These are phyloP conservation scores for rabbit (Oryctolagus cuniculus) DNA, from an alignment of 2,113 vertebrate species.

Conservation along the genomic window mOryCun1.1 NC_091440.1:76809501-76810000, in stretches of 20 bases:
- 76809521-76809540: background rate
- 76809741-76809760: constrained; percentile 87
- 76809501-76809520: background rate
- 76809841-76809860: constrained; percentile 90
- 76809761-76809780: constrained; percentile 86
- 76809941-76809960: constrained; percentile 92
- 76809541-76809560: background rate
- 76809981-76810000: constrained; percentile 94
- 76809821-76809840: constrained; percentile 79
- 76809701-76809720: no score
- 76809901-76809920: constrained; percentile 96
- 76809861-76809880: constrained; percentile 88
- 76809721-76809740: no score
- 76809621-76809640: background rate
- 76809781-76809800: constrained; percentile 86
- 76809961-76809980: constrained; percentile 95
- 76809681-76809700: background rate
- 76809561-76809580: background rate
- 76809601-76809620: background rate
- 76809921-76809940: constrained; percentile 95
- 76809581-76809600: background rate
- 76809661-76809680: background rate
- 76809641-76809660: background rate
- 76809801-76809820: constrained; percentile 85
- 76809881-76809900: constrained; percentile 91